A percentile compares a stretch with the other conserved stretches of the same genome.
Conservation (phyloP, 2,797 vertebrate genomes). For the Lithobates sylvaticus region DNA sequence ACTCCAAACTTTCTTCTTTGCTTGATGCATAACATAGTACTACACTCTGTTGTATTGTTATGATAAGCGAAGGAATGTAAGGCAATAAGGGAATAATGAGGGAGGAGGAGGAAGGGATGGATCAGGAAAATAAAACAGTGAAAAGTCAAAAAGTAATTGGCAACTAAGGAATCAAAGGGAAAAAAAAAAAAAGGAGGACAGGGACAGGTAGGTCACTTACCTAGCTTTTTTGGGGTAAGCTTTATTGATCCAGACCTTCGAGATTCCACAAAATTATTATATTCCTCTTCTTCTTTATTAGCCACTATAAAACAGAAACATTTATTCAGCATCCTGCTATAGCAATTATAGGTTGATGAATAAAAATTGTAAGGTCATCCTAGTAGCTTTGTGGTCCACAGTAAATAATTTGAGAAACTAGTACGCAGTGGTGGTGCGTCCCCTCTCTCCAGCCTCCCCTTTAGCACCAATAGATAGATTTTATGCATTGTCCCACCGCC, state of each 20-base stretch:
- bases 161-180: too few species aligned
- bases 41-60: too few species aligned
- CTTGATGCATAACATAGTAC: too few species aligned
- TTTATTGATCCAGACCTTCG: slow-evolving; percentile 72
- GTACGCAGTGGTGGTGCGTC: neutral
- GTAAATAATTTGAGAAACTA: neutral
- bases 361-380: neutral
- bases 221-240: slow-evolving; percentile 76
- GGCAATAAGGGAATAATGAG: neutral
- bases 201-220: slow-evolving; percentile 70
- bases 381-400: neutral
- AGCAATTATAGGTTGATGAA: neutral
- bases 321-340: neutral
- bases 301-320: slow-evolving; percentile 74
- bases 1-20: too few species aligned
- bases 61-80: neutral
- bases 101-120: neutral
- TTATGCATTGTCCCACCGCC: too few species aligned
- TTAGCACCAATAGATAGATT: too few species aligned
- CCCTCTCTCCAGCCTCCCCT: too few species aligned
- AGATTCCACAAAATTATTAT: slow-evolving; percentile 74
- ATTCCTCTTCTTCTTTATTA: slow-evolving; percentile 77
- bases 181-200: too few species aligned
- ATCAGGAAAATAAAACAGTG: neutral
- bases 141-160: too few species aligned